These are phyloP conservation scores for Propithecus perrieri DNA, from an alignment of 2,797 vertebrate species.

Conservation along the genomic window DNA sequence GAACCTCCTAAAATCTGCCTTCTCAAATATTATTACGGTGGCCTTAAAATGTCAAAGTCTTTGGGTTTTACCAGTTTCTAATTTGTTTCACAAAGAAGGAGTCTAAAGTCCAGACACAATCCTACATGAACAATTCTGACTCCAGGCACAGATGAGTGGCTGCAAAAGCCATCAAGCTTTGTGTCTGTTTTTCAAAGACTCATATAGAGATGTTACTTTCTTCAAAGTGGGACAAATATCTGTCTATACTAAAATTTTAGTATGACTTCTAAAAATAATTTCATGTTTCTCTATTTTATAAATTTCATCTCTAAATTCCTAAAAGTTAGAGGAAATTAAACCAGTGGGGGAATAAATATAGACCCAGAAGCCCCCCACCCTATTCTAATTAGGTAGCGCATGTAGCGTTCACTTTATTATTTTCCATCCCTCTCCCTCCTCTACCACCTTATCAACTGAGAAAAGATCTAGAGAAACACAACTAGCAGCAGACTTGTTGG, in stretches of 20 bases:
- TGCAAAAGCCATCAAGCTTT: neutral
- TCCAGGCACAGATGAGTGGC: neutral
- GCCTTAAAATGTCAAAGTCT: neutral
- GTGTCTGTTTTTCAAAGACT: neutral
- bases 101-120: neutral
- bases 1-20: neutral
- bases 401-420: neutral
- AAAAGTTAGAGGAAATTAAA: neutral
- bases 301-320: neutral
- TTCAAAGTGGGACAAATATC: neutral
- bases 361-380: neutral
- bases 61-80: constrained; percentile 32
- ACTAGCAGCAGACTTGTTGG: neutral
- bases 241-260: neutral
- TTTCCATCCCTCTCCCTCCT: neutral
- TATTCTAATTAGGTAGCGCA: neutral
- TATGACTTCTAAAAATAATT: neutral
- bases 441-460: neutral
- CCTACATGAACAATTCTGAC: neutral
- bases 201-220: neutral
- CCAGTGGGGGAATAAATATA: neutral
- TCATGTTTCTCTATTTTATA: neutral
- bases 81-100: neutral
- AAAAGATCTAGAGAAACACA: neutral
- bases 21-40: neutral